phyloP scores from a whole-genome alignment of 2,113 vertebrate species.

The Chloebia gouldiae region DNA sequence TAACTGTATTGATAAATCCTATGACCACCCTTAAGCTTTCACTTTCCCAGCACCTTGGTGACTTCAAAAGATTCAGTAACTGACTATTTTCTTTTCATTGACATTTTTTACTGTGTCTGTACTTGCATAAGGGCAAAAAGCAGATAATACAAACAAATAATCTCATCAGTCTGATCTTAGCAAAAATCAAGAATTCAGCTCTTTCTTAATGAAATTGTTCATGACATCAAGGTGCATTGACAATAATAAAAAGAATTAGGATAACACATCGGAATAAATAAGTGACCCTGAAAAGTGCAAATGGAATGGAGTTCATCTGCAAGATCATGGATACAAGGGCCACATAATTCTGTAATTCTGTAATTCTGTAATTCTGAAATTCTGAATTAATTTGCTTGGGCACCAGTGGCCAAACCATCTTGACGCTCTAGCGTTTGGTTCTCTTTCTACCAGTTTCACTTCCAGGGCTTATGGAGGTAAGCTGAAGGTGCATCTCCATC shows the following conservation, averaged over 20 bases:
- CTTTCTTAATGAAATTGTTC: not conserved
- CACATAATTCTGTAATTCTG: not conserved
- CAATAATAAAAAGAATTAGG: not conserved
- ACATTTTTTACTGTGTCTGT: not conserved
- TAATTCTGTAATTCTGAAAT: not conserved
- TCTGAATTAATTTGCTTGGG: not conserved
- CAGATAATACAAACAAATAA: not conserved
- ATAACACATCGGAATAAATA: not conserved
- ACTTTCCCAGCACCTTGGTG: not conserved
- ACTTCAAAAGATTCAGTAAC: not conserved
- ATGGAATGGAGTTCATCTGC: not conserved
- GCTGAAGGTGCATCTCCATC: not conserved
- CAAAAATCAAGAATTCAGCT: not conserved
- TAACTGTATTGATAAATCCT: not conserved
- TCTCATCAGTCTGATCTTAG: not conserved
- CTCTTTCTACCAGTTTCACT: not conserved
- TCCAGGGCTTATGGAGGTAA: not conserved
- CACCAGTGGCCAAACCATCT: not conserved
- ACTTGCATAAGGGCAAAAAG: not conserved
- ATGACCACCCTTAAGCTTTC: not conserved
- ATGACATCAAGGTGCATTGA: not conserved
- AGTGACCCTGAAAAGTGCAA: not conserved
- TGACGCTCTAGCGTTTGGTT: accelerated
- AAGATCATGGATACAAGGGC: not conserved
- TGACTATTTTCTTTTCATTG: not conserved